These are phyloP conservation scores for Epizoanthus fatuus DNA, from an alignment of 92 coral and sea anemone species.

Conservation along the genomic window DNA sequence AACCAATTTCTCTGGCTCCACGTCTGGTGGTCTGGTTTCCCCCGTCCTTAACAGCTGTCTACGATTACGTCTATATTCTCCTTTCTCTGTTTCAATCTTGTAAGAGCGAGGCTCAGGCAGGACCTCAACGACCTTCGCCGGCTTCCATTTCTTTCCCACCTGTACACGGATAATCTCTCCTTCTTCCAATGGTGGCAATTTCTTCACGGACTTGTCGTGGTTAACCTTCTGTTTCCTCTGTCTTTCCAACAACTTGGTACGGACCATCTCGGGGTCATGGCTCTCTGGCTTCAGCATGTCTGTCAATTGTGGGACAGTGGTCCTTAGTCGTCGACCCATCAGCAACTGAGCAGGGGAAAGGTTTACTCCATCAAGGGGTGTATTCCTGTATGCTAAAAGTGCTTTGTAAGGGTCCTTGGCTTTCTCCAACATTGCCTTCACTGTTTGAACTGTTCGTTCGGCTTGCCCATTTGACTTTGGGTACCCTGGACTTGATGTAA, in stretches of 20 bases:
- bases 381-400: slow-evolving; percentile 6
- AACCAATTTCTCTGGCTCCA: neutral
- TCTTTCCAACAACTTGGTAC: neutral
- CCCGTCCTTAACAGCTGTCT: neutral
- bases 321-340: no score
- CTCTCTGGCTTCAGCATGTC: no score
- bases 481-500: slow-evolving; percentile 3
- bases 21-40: no score
- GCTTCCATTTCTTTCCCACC: neutral
- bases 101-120: neutral
- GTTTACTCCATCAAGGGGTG: neutral
- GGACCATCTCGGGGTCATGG: neutral
- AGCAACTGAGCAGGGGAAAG: no score
- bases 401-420: neutral
- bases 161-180: neutral
- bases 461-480: slow-evolving; percentile 9
- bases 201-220: neutral
- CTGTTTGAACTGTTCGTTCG: neutral
- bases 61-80: neutral
- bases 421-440: neutral
- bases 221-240: neutral
- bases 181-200: neutral
- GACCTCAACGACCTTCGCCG: neutral
- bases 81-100: no score
- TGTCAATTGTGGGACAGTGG: no score